Conservation (phyloP, 64 coral and sea anemone species). For the Trachythela sp. region DNA sequence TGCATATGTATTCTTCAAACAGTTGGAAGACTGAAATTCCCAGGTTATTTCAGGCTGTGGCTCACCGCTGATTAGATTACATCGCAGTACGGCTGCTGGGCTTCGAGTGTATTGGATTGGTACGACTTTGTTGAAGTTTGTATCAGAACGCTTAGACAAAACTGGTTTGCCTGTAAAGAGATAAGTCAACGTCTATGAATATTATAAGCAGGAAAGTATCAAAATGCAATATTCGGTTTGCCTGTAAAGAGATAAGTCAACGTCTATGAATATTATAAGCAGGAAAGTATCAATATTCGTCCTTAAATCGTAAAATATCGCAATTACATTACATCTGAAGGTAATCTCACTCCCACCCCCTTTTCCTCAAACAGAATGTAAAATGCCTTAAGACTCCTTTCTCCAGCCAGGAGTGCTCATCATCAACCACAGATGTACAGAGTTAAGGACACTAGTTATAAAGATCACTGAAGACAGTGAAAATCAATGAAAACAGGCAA, state of each 20-base stretch:
- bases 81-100: background rate
- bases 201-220: background rate
- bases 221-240: background rate
- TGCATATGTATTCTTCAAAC: background rate
- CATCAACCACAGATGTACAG: too few species aligned
- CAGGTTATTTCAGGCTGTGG: background rate
- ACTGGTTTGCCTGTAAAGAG: background rate
- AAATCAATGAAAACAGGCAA: too few species aligned
- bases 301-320: too few species aligned
- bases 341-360: too few species aligned
- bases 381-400: too few species aligned
- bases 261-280: background rate
- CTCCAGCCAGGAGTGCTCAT: too few species aligned
- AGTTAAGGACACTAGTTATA: too few species aligned
- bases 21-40: background rate
- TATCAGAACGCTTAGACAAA: constrained; percentile 2
- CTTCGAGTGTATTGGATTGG: background rate
- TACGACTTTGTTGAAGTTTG: background rate
- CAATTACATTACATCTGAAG: too few species aligned
- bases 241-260: background rate
- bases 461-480: too few species aligned
- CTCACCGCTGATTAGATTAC: background rate
- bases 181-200: background rate
- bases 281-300: background rate
- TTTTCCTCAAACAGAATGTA: too few species aligned